A percentile compares a stretch with the other conserved stretches of the same genome.
These are phyloP conservation scores for Vesta saturnalis DNA, from an alignment of 2,888 invertebrate species.

Conservation along the genomic window DNA sequence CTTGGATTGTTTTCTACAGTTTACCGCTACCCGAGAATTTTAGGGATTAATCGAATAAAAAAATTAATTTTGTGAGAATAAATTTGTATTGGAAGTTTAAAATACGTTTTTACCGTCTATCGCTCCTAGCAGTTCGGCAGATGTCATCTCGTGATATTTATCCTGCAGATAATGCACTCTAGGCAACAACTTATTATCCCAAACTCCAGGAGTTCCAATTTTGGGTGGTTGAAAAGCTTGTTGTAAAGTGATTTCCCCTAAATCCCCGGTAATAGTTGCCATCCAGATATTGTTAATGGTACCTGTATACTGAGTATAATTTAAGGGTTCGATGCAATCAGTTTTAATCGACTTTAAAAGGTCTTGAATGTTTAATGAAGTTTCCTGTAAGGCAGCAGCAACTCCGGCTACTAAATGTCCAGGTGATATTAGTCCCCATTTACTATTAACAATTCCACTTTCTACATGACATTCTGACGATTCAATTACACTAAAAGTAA, in stretches of 20 bases:
- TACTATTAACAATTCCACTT: slow-evolving; percentile 71
- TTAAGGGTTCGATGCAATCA: slow-evolving; percentile 39
- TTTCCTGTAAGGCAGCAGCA: slow-evolving; percentile 70
- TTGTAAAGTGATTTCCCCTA: slow-evolving; percentile 73
- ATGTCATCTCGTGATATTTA: slow-evolving; percentile 71
- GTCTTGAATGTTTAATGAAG: slow-evolving; percentile 65
- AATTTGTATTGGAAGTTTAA: slow-evolving; percentile 22
- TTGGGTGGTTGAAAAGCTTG: slow-evolving; percentile 67
- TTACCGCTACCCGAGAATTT: too few relatives aligned
- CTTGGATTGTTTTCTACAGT: too few relatives aligned
- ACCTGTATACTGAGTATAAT: slow-evolving; percentile 32
- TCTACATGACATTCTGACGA: slow-evolving; percentile 72
- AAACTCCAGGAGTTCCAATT: slow-evolving; percentile 67
- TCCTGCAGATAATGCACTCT: slow-evolving; percentile 66
- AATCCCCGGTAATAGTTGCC: slow-evolving; percentile 70
- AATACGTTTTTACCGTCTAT: slow-evolving; percentile 69
- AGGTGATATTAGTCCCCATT: slow-evolving; percentile 70
- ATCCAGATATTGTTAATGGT: slow-evolving; percentile 62
- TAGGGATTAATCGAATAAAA: too few relatives aligned
- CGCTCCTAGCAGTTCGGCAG: slow-evolving; percentile 74
- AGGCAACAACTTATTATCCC: slow-evolving; percentile 74
- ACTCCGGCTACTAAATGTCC: slow-evolving; percentile 70
- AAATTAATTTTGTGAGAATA: too few relatives aligned
- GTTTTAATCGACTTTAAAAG: slow-evolving; percentile 58
- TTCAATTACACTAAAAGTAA: slow-evolving; percentile 14